These are phyloP conservation scores for Drosophila orosa DNA, from an alignment of 1,140 invertebrate genomes.

Conservation along the genomic window DNA sequence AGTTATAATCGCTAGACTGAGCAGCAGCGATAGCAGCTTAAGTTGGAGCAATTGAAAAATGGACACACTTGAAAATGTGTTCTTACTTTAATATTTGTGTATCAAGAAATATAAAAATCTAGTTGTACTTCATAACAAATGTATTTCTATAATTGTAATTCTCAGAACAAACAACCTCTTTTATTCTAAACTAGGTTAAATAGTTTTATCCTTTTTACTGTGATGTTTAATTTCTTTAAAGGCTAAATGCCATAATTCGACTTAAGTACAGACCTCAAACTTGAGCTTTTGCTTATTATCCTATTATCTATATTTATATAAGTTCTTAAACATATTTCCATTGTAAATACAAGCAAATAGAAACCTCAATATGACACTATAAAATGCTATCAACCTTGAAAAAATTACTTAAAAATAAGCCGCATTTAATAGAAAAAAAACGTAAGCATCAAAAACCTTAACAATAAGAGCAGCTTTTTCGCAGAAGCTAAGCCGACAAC, in stretches of 20 bases:
- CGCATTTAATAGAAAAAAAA: not conserved
- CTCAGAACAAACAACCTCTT: not conserved
- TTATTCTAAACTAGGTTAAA: not conserved
- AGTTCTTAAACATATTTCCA: not conserved
- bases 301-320: not conserved
- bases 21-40: constrained; percentile 1
- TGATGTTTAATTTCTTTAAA: not conserved
- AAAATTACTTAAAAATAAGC: too few relatives aligned
- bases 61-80: not conserved
- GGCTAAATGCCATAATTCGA: not conserved
- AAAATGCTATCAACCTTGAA: too few relatives aligned
- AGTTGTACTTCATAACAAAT: too few relatives aligned
- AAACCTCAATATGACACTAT: not conserved
- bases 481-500: not conserved
- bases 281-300: not conserved
- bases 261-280: not conserved
- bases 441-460: not conserved
- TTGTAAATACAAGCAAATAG: not conserved
- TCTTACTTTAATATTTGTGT: not conserved
- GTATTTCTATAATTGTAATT: too few relatives aligned
- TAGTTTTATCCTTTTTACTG: not conserved
- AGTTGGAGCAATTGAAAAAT: not conserved
- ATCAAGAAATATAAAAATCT: not conserved
- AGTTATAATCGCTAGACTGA: constrained; percentile 8
- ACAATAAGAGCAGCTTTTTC: constrained; percentile 14